Percentiles rank a stretch among this genome's conserved stretches.
Evolutionary conservation across 2,797 vertebrate genomes (phyloP).

Genomic region (Delichon dasypus): DNA sequence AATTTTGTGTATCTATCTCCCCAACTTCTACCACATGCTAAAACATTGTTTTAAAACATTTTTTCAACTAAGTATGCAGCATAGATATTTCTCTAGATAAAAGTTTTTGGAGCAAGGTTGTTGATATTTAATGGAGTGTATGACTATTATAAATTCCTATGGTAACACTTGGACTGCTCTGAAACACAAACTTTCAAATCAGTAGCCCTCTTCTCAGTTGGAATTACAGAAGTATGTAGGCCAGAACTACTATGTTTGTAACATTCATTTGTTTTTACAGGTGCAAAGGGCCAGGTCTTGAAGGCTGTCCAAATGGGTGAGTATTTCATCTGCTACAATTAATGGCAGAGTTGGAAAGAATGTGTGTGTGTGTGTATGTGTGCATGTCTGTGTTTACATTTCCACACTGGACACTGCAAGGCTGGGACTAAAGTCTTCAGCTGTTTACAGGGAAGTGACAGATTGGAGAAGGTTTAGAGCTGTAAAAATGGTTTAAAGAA

Average conservation of each 20-base stretch:
- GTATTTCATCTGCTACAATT: constrained; percentile 22
- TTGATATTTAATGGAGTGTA: not conserved
- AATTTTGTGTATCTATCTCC: not conserved
- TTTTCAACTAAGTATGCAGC: not conserved
- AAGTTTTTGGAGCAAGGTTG: not conserved
- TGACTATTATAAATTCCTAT: not conserved
- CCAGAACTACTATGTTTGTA: not conserved
- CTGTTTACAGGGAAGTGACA: not conserved
- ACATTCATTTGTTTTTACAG: constrained; percentile 71
- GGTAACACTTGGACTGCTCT: not conserved
- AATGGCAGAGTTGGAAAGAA: not conserved
- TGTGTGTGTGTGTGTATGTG: not conserved
- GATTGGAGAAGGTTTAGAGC: not conserved
- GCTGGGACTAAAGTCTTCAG: not conserved
- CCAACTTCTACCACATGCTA: not conserved
- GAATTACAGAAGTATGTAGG: not conserved
- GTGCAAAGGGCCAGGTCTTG: constrained; percentile 84
- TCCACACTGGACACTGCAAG: not conserved
- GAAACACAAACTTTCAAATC: not conserved
- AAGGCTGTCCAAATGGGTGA: constrained; percentile 82
- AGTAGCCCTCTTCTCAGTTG: not conserved
- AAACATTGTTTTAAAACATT: not conserved
- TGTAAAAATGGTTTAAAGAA: not conserved
- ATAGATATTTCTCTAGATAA: not conserved
- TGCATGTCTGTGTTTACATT: not conserved